Base-by-base conservation (phyloP, 2,888 invertebrate genomes). In the Leucophenga montana region DNA sequence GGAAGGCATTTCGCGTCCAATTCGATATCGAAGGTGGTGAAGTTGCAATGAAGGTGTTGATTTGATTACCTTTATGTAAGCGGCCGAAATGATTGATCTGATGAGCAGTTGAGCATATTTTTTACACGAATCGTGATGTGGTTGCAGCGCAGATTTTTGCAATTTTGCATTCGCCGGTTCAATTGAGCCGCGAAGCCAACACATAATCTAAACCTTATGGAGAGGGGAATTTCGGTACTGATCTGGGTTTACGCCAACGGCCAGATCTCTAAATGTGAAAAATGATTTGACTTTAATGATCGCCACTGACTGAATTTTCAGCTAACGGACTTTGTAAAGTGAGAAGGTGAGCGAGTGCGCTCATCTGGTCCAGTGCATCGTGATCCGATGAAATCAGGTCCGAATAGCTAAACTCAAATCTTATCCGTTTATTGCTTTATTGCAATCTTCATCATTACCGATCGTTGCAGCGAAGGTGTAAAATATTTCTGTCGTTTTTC, bases 241-340 rank as follows among this genome's bases (percentile, higher is more conserved):
- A 14, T 57, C 44, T 39, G 46, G 31, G 44, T 14, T 66, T 50
- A 73, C 75, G 68, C 76, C 71, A 66, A 53, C 73, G 72, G 79
- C 67, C 76, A 77, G 73, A 77, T 80, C 77, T 80, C 79, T 81
- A 85, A 84, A 86, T 86, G 85, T 85, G 87, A 86, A 86, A 87
- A 87, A 87, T 86, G 83, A 86, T 87, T 86, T 85, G 86, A 86
- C 86, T 87, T 85, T 87, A 87, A 87, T 86, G 84, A 83, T 76
- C 80, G 86, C 86, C 86, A 86, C 86, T 79, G 87, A 86, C 79
- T 78, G 85, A 85, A 82, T 84, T 75, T 71, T 72, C 67, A 18
- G 16, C 61, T 39, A 20, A 61, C 44, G n/a, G 39, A 39, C 61
- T 18, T 33, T 18, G 54, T 39, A 39, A 39, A 27, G 27, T 27